phyloP scores from a whole-genome alignment of 2,888 invertebrate genomes.

The Zootermopsis nevadensis region DNA sequence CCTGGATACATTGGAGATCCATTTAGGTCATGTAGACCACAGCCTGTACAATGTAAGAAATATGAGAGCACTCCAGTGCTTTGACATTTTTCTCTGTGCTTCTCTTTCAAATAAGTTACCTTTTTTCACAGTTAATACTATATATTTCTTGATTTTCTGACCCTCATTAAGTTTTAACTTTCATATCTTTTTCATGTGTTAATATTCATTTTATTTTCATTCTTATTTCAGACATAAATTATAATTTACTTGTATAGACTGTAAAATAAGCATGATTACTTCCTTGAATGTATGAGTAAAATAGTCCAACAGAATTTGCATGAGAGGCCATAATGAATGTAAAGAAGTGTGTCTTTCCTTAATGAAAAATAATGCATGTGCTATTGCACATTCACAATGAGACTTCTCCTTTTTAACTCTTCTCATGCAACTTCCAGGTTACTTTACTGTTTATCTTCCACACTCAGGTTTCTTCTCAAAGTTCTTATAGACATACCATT shows the following conservation, averaged over 20 bases:
- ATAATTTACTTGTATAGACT: background rate
- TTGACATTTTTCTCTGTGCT: background rate
- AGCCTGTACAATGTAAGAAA: constrained; percentile 44
- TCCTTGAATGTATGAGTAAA: background rate
- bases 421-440: constrained; percentile 29
- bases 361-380: constrained; percentile 3
- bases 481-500: background rate
- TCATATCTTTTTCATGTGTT: constrained; percentile 1
- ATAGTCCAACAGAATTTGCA: constrained; percentile 22
- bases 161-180: background rate
- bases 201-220: constrained; percentile 21
- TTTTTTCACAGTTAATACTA: constrained; percentile 1
- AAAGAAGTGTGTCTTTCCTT: background rate
- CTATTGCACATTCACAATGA: background rate
- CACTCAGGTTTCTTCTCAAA: constrained; percentile 1
- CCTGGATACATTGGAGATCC: constrained; percentile 78
- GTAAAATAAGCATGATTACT: constrained; percentile 22
- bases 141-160: background rate
- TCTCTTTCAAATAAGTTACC: constrained; percentile 10
- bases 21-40: constrained; percentile 63
- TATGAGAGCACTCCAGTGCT: background rate
- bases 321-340: constrained; percentile 23
- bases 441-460: background rate
- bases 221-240: background rate
- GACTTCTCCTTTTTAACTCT: background rate